These are phyloP conservation scores for Neomonachus schauinslandi DNA, from an alignment of 2,113 vertebrate species.

Conservation along the genomic window DNA sequence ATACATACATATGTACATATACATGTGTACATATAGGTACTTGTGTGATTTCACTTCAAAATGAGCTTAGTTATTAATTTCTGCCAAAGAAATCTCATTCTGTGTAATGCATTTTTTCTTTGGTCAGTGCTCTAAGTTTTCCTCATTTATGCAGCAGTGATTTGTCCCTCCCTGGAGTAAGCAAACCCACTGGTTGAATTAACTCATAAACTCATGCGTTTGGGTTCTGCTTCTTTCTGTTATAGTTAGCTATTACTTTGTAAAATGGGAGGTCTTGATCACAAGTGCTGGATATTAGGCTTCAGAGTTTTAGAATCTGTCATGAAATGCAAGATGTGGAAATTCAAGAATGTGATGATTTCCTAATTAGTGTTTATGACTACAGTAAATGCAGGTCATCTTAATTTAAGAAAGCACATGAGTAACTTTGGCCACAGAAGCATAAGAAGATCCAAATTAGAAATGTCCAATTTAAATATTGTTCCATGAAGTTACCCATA, in stretches of 20 bases:
- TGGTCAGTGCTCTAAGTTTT: neutral
- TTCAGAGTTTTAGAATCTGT: neutral
- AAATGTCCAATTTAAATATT: neutral
- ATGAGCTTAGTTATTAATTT: neutral
- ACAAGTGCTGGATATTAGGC: neutral
- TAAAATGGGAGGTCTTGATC: neutral
- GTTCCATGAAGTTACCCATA: neutral
- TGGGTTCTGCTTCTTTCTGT: neutral
- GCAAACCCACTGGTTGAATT: neutral
- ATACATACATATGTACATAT: neutral
- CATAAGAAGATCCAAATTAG: neutral
- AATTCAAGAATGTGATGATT: neutral
- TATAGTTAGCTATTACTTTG: neutral
- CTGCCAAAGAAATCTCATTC: conserved; percentile 8
- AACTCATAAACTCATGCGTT: neutral
- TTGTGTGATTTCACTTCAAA: neutral
- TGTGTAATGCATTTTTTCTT: neutral
- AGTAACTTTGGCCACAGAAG: neutral
- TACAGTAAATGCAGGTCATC: neutral
- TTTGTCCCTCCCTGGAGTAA: neutral
- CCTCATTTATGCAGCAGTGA: neutral
- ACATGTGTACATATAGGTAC: no score
- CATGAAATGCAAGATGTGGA: neutral
- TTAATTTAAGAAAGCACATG: neutral
- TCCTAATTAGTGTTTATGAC: neutral